Base-by-base conservation (phyloP, 2,113 vertebrate genomes). In the Phrynosoma blainvillii region DNA sequence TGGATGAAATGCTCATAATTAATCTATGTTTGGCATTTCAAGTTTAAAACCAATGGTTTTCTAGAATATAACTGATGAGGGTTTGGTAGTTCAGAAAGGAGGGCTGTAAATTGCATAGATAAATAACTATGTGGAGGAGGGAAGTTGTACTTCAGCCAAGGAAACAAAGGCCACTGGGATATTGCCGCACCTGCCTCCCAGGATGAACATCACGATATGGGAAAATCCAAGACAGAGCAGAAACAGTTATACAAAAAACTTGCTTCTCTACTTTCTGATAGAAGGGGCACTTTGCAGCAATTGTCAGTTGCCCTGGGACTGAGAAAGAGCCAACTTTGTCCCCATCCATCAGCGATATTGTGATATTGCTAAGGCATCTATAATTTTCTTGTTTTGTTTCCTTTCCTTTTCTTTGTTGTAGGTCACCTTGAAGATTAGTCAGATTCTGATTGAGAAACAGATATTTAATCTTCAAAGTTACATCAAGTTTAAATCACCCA, bases 1-100 rank as follows among this genome's bases (percentile, higher is more conserved):
- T 87, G 90, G 78, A 62, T 87, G 52, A 52, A 62, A 47, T 87
- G 6, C 47, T 56, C 13, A 81, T 21, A 68, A 78, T 88, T 83
- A 78, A 88, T 88, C 73, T 88, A 6, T 5, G 4, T 30, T 20
- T 81, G 78, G 25, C 77, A 80, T 80, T 59, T 82, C 59, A 82
- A 12, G 30, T 16, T 40, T 65, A n/a, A 78, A 76, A 77, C 59
- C 87, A 83, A 27, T 56, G n/a, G 59, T 62, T 25, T 75, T 9
- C 20, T 16, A 36, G 80, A 73, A 56, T 65, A 5, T 70, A 88
- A 82, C 27, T 77, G 62, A 83, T 82, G 70, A 40, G 23, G 10
- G 8, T 77, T 25, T 66, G 59, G 62, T 68, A 88, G 59, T 59
- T 68, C 80, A 83, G 42, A 84, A 68, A 88, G 62, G 81, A 56